phyloP scores from a whole-genome alignment of 2,113 vertebrate genomes.

The Gorilla gorilla region DNA sequence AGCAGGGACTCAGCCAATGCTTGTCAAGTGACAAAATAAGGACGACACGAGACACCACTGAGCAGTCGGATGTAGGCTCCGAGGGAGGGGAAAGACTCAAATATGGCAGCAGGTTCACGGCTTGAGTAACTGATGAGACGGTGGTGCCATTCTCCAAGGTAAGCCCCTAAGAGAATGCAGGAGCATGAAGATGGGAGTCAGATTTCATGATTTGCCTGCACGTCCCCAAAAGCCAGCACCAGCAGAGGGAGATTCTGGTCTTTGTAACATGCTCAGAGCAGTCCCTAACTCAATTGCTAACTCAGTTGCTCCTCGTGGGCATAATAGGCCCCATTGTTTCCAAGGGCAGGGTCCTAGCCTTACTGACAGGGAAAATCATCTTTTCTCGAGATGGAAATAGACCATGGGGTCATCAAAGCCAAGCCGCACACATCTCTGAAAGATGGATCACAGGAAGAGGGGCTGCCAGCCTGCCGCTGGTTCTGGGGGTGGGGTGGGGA shows the following conservation, averaged over 20 bases:
- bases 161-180: not conserved
- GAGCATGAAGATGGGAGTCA: fast-evolving
- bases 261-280: fast-evolving
- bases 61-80: fast-evolving
- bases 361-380: not conserved
- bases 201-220: fast-evolving
- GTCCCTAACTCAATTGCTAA: fast-evolving
- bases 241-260: not conserved
- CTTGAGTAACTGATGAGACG: fast-evolving
- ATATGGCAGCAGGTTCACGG: fast-evolving
- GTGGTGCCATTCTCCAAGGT: not conserved
- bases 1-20: not conserved
- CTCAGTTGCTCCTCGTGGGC: fast-evolving
- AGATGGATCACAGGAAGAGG: fast-evolving
- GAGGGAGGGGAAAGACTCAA: fast-evolving
- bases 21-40: not conserved
- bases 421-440: fast-evolving
- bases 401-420: not conserved
- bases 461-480: not conserved
- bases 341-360: not conserved
- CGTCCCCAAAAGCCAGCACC: not conserved
- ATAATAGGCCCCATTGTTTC: fast-evolving
- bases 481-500: fast-evolving
- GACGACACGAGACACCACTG: fast-evolving
- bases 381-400: not conserved